These are phyloP conservation scores for Arrhamphus sclerolepis DNA, from an alignment of 2,797 vertebrate genomes.

Conservation along the genomic window DNA sequence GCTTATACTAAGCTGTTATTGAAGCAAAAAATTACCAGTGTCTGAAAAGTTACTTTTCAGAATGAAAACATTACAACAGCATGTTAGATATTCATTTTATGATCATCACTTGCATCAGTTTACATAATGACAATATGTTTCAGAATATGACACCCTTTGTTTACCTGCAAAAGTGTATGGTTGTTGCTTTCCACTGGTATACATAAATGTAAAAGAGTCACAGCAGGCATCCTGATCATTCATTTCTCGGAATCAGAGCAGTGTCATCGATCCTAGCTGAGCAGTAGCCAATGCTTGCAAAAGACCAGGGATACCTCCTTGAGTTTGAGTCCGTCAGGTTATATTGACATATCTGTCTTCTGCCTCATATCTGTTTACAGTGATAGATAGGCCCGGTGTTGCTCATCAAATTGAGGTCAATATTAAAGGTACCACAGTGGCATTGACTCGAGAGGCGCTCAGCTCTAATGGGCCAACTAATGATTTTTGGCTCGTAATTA, in stretches of 20 bases:
- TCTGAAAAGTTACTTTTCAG: too few species aligned
- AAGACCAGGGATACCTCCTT: slow-evolving; percentile 6
- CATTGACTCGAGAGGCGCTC: slow-evolving; percentile 43
- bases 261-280: slow-evolving; percentile 19
- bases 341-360: slow-evolving; percentile 47
- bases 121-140: too few species aligned
- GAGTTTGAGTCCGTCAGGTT: slow-evolving; percentile 39
- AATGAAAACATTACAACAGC: too few species aligned
- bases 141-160: too few species aligned
- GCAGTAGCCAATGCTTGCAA: slow-evolving; percentile 9
- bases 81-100: too few species aligned
- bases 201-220: slow-evolving; percentile 10
- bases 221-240: not conserved
- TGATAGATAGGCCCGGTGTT: slow-evolving; percentile 55
- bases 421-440: slow-evolving; percentile 52
- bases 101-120: too few species aligned
- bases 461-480: slow-evolving; percentile 56
- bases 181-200: slow-evolving; percentile 1
- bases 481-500: slow-evolving; percentile 55
- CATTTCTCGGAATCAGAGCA: slow-evolving; percentile 20
- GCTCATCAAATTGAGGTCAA: slow-evolving; percentile 46
- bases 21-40: too few species aligned
- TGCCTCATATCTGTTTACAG: slow-evolving; percentile 49
- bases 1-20: too few species aligned
- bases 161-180: not conserved